Percentiles rank a stretch among this genome's conserved stretches.
Conservation (phyloP, 2,797 vertebrate species). For the Rhincodon typus region DNA sequence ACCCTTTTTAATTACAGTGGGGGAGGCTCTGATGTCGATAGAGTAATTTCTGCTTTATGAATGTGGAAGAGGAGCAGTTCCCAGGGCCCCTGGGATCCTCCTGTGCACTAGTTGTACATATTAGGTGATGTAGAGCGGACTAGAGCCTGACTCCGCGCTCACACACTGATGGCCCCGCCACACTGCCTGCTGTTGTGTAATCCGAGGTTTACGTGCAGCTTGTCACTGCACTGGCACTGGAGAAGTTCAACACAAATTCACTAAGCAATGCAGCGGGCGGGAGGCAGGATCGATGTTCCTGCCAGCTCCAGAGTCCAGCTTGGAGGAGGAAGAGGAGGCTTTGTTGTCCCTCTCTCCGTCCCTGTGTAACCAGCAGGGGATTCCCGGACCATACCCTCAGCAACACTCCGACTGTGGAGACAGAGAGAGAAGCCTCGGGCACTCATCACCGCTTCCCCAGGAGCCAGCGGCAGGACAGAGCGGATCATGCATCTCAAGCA, state of each 20-base stretch:
- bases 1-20: too few relatives aligned
- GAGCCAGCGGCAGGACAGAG: neutral
- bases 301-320: neutral
- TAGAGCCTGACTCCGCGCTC: neutral
- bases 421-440: neutral
- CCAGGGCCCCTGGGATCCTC: neutral
- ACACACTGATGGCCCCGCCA: neutral
- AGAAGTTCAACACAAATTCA: neutral
- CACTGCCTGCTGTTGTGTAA: neutral
- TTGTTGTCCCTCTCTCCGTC: neutral
- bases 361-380: neutral
- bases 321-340: neutral
- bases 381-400: neutral
- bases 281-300: neutral
- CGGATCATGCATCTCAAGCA: too few relatives aligned
- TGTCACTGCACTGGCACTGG: neutral
- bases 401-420: neutral
- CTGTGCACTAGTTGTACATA: neutral
- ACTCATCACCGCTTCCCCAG: neutral
- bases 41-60: neutral
- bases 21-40: neutral
- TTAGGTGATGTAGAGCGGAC: neutral
- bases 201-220: neutral
- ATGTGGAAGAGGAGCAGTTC: neutral
- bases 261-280: neutral